phyloP scores from a whole-genome alignment of 2,888 invertebrate genomes.

The Coelopa pilipes region DNA sequence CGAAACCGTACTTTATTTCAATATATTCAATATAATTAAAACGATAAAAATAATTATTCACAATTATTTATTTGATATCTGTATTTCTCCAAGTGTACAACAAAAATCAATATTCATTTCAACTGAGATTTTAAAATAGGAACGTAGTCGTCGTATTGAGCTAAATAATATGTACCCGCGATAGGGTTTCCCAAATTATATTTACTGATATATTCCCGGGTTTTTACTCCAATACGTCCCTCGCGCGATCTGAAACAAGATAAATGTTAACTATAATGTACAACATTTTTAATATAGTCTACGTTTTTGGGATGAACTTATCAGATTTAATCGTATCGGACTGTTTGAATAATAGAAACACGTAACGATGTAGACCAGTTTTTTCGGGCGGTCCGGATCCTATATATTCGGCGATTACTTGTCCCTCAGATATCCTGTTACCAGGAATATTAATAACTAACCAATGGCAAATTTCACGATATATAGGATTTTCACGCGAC shows the following conservation, averaged over 20 bases:
- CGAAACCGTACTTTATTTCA: no score
- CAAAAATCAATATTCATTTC: slow-evolving; percentile 37
- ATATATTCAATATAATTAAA: no score
- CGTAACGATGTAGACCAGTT: slow-evolving; percentile 83
- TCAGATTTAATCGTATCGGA: slow-evolving; percentile 55
- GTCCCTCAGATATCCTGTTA: slow-evolving; percentile 75
- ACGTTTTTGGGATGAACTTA: slow-evolving; percentile 56
- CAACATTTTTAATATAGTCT: slow-evolving; percentile 51
- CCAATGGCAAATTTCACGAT: slow-evolving; percentile 93
- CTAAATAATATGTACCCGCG: slow-evolving; percentile 85
- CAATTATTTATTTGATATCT: no score
- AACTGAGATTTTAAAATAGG: slow-evolving; percentile 68
- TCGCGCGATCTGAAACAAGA: slow-evolving; percentile 67
- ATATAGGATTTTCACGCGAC: slow-evolving; percentile 79
- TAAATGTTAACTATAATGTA: slow-evolving; percentile 48
- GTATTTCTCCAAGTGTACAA: background rate
- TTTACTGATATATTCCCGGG: slow-evolving; percentile 78
- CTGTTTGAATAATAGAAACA: slow-evolving; percentile 82
- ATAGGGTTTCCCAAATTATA: slow-evolving; percentile 79
- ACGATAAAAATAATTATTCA: no score
- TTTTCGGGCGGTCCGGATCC: slow-evolving; percentile 86
- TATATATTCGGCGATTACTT: slow-evolving; percentile 80
- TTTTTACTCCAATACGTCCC: slow-evolving; percentile 73
- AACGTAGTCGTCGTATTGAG: slow-evolving; percentile 84
- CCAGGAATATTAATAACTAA: slow-evolving; percentile 88